Evolutionary conservation across 1,140 invertebrate genomes (phyloP), one percentile per base, ranked within the genome.

Genomic region (Archivesica marissinica): DNA sequence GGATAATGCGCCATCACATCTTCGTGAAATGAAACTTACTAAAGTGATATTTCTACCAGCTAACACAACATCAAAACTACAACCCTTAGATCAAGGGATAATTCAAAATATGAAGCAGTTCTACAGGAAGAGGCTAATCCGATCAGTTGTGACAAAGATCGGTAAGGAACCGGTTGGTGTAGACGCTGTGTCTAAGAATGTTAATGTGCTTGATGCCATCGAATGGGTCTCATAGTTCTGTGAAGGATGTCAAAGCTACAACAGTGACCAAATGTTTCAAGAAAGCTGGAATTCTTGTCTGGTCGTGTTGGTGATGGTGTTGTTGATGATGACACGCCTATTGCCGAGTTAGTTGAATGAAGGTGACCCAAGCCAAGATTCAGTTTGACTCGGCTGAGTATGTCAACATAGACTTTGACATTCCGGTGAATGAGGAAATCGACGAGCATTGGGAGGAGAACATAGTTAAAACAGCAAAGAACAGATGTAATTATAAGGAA

Each of bases 1-100:
- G 9, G 77, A 88, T 61, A 88, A 87, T 44, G 80, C 82, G n/a
- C 25, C 82, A 61, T 82, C 78, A 17, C 89, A 88, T 74, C 33
- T 77, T n/a, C 39, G 82, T n/a, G 64, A 78, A 6, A 15, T 50
- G 9, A 79, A 68, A 4, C 47, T 74, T 30, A 66, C 11, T 76
- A 86, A 56, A 44, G 4, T 86, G 0, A 28, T 78, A 28, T 85
- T 70, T 52, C 72, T 75, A 15, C 72, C 72, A 75, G 47, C 72
- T 9, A 75, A 75, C 13, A 75, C 52, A 50, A 78, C 75, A 23
- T 59, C 77, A 4, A 59, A 9, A 2, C 76, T 79, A 13, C 56
- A 79, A 25, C 76, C 56, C 17, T 25, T 79, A 11, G 38, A 79
- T 39, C 76, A 79, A 44, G 76, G 56, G 2, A 79, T 79, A 11